Percentiles rank a stretch among this genome's conserved stretches.
Conservation (phyloP, 2,888 invertebrate species). For the Campaea margaritaria region DNA sequence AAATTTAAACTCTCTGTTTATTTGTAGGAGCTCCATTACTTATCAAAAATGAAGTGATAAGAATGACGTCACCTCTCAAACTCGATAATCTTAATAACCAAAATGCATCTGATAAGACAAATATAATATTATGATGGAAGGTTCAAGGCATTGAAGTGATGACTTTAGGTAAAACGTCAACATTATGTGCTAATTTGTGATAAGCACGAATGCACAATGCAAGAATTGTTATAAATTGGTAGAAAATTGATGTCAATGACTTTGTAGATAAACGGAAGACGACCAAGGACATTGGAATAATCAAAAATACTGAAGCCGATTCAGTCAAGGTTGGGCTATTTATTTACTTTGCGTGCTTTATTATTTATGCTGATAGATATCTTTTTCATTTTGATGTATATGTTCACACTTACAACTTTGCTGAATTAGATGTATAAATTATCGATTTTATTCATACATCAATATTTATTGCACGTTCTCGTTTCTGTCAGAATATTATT, state of each 20-base stretch:
- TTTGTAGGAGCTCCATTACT: conserved; percentile 2
- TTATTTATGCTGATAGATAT: background rate
- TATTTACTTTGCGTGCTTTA: background rate
- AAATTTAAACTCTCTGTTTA: conserved; percentile 2
- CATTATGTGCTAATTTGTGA: conserved; percentile 20
- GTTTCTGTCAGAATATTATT: too few species aligned
- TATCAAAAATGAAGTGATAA: conserved; percentile 13
- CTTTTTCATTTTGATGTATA: too few species aligned
- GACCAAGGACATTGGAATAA: conserved; percentile 18
- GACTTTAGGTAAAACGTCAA: conserved; percentile 25
- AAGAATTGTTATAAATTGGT: conserved; percentile 16
- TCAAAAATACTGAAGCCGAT: background rate
- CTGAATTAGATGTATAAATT: too few species aligned
- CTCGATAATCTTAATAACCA: conserved; percentile 20
- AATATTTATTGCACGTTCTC: too few species aligned
- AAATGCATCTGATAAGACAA: conserved; percentile 36
- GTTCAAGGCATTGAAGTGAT: conserved; percentile 13
- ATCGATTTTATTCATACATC: too few species aligned
- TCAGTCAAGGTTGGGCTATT: background rate
- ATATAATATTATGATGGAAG: background rate
- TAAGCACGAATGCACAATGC: conserved; percentile 30
- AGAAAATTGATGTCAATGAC: conserved; percentile 40
- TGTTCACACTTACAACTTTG: too few species aligned
- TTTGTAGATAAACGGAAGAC: conserved; percentile 32
- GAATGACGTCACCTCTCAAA: conserved; percentile 17